phyloP scores from a whole-genome alignment of 2,888 invertebrate species.

The Drosophila pseudotakahashii region DNA sequence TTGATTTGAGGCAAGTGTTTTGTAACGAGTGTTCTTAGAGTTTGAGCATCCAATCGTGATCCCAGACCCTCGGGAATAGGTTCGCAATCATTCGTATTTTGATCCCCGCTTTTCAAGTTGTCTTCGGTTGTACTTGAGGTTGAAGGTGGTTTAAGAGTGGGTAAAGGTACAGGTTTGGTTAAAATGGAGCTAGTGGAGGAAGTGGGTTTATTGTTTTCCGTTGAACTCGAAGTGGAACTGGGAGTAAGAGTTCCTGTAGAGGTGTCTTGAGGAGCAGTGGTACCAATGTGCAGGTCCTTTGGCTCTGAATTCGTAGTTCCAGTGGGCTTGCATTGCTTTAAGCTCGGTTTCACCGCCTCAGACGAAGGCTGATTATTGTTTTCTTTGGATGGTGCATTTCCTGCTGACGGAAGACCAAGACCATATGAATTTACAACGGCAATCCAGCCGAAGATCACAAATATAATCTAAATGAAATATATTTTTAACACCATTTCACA shows the following conservation, averaged over 20 bases:
- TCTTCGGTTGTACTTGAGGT: no score
- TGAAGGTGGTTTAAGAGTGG: neutral
- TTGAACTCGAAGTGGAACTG: no score
- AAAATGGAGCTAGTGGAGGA: no score
- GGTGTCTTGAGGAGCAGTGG: neutral
- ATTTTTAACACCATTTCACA: conserved; percentile 3
- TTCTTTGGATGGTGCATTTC: neutral
- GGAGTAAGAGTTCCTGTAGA: no score
- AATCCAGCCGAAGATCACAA: conserved; percentile 6
- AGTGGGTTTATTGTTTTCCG: no score
- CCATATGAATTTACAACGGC: neutral
- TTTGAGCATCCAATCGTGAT: neutral
- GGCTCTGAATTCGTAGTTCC: neutral
- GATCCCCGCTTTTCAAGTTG: neutral
- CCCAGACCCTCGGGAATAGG: neutral
- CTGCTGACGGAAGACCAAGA: neutral
- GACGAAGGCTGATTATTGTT: neutral
- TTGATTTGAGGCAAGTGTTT: neutral
- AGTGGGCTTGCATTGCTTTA: neutral
- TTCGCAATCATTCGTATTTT: neutral
- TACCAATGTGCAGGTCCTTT: neutral
- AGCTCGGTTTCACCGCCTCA: neutral
- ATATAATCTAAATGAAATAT: conserved; percentile 1
- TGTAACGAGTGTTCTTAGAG: neutral
- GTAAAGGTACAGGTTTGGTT: neutral